A percentile compares a stretch with the other conserved stretches of the same genome.
Evolutionary conservation across 2,888 invertebrate species (phyloP).

Genomic region (Galerucella pusilla): DNA sequence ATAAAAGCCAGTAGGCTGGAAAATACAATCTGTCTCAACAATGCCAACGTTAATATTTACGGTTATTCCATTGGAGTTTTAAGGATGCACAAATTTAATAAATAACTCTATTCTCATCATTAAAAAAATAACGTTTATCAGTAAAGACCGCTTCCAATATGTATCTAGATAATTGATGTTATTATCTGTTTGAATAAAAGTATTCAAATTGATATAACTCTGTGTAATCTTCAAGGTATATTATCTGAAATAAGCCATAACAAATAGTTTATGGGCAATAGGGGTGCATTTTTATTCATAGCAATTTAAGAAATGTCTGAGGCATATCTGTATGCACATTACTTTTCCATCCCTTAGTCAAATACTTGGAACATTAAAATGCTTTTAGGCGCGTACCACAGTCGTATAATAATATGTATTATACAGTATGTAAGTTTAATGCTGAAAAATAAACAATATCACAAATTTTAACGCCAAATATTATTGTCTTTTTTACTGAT

Average conservation of each 20-base stretch:
- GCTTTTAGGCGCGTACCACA: constrained; percentile 16
- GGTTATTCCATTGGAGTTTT: background rate
- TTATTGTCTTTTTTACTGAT: too few relatives aligned
- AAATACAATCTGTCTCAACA: background rate
- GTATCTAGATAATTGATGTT: too few relatives aligned
- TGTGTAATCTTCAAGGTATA: constrained; percentile 29
- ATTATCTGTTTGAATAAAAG: constrained; percentile 17
- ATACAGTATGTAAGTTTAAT: background rate
- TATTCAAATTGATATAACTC: constrained; percentile 12
- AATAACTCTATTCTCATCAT: too few relatives aligned
- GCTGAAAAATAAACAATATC: too few relatives aligned
- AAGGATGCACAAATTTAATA: background rate
- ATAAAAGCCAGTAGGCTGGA: background rate
- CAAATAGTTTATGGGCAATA: constrained; percentile 47
- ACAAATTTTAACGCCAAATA: too few relatives aligned
- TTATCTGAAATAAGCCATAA: constrained; percentile 47
- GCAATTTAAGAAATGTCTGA: constrained; percentile 42
- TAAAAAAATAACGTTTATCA: too few relatives aligned
- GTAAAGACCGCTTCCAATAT: too few relatives aligned
- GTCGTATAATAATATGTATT: background rate
- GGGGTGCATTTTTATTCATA: constrained; percentile 53
- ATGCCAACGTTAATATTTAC: background rate
- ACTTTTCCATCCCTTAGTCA: constrained; percentile 12
- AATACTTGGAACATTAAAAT: constrained; percentile 21
- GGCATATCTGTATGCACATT: constrained; percentile 32